A percentile compares a stretch with the other conserved stretches of the same genome.
Evolutionary conservation across 2,797 vertebrate genomes (phyloP).

Genomic region (Sylvilagus floridanus): DNA sequence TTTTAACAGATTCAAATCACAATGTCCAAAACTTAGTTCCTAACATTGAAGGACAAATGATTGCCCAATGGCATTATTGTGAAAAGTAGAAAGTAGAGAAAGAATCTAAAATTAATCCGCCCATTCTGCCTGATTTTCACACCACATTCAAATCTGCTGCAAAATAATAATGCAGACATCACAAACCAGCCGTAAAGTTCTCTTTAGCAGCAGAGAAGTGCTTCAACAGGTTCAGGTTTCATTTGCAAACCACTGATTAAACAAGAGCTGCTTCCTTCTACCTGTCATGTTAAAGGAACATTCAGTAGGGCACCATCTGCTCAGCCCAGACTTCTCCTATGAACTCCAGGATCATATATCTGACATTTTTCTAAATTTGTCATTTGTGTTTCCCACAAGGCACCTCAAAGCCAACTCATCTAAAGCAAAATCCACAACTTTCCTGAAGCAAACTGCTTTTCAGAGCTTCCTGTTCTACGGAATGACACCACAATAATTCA

Average conservation of each 20-base stretch:
- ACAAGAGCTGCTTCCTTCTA: not conserved
- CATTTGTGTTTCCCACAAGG: not conserved
- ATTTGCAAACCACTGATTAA: not conserved
- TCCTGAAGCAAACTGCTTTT: not conserved
- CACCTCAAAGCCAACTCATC: not conserved
- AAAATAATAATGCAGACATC: constrained; percentile 51
- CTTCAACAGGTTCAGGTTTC: not conserved
- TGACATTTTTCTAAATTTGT: not conserved
- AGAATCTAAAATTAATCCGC: constrained; percentile 58
- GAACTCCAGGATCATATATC: not conserved
- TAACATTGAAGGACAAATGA: constrained; percentile 42
- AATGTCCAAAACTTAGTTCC: constrained; percentile 35
- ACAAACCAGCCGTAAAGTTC: not conserved
- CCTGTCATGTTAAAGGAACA: not conserved
- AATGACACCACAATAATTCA: not conserved
- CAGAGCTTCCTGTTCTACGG: not conserved
- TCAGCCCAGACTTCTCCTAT: not conserved
- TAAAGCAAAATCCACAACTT: not conserved
- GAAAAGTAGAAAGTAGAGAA: constrained; percentile 41
- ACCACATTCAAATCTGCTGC: constrained; percentile 48
- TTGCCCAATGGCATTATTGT: constrained; percentile 35
- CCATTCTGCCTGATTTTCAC: constrained; percentile 48
- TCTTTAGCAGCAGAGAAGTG: not conserved
- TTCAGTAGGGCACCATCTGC: not conserved
- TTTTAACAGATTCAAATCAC: constrained; percentile 46